These are phyloP conservation scores for Harpalus rufipes DNA, from an alignment of 2,888 invertebrate genomes.

Conservation along the genomic window DNA sequence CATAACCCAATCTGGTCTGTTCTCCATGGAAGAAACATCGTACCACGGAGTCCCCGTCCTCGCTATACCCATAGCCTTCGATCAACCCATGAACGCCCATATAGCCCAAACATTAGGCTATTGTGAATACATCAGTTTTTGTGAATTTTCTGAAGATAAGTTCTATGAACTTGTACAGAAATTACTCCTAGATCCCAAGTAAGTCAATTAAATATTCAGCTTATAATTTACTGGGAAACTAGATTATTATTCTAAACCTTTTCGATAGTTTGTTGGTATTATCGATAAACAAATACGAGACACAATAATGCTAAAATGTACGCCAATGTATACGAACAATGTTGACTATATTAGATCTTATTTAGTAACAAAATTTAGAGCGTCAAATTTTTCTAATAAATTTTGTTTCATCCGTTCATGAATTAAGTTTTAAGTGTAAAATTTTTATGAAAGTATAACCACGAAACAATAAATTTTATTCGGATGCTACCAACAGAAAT, in stretches of 20 bases:
- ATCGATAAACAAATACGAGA: too few species aligned
- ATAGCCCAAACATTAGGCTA: constrained; percentile 40
- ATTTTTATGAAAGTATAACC: neutral
- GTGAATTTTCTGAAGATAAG: constrained; percentile 55
- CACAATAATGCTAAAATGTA: too few species aligned
- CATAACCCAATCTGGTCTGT: constrained; percentile 54
- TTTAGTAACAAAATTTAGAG: too few species aligned
- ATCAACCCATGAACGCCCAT: constrained; percentile 46
- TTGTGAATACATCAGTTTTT: constrained; percentile 55
- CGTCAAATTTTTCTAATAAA: too few species aligned
- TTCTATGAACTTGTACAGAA: constrained; percentile 44
- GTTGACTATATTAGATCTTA: too few species aligned
- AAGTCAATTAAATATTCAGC: too few species aligned
- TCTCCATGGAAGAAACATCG: constrained; percentile 52
- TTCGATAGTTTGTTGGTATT: too few species aligned
- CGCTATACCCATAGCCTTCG: constrained; percentile 56
- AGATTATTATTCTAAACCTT: too few species aligned
- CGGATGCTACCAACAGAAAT: neutral
- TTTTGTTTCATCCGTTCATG: neutral
- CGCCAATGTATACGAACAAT: too few species aligned
- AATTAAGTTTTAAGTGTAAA: neutral
- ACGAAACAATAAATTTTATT: constrained; percentile 2
- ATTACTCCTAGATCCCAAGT: constrained; percentile 48
- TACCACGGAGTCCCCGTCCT: constrained; percentile 60
- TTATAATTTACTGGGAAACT: too few species aligned